Base-by-base conservation (phyloP, 2,113 vertebrate genomes). In the Girardinichthys multiradiatus region DNA sequence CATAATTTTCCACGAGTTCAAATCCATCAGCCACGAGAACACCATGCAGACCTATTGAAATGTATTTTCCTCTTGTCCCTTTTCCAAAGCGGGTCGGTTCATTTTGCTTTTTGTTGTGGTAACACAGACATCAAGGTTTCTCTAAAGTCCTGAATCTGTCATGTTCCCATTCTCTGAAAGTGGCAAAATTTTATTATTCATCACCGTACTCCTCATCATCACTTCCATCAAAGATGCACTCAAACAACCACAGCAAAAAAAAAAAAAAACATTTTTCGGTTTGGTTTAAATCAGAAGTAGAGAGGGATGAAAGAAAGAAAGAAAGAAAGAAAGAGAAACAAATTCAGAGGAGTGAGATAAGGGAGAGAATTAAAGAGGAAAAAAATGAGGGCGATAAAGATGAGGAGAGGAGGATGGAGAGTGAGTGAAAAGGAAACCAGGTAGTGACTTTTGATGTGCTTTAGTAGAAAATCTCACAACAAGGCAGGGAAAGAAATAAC, bases 401-500 rank as follows among this genome's bases (percentile, higher is more conserved):
- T 65, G 69, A 63, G 70, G 37, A 39, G 77, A 70, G 51, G 68
- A 69, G 39, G 69, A 63, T 9, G 64, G 15, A 39, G n/a, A 69
- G 72, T 8, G 66, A 77, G 17, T 54, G 63, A 83, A 65, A 74
- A 73, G 76, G 31, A 66, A 45, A 79, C 33, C 80, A 59, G 75
- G 64, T 68, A 64, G 35, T 33, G 71, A 77, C 80, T 84, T 86
- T 76, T 76, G 68, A 87, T 85, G 74, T 57, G 76, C 57, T 83
- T 77, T 84, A 79, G 79, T 58, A 72, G 74, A 77, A 86, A 72
- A 77, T 75, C 79, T 75, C 62, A 79, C 79, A 77, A 88, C 70
- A 81, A 76, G 51, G 42, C 64, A 1, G 4, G 29, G 26, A 29
- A 30, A 57, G 57, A 74, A 76, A 68, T 51, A 37, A 68, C 57